Evolutionary conservation across 2,113 vertebrate genomes (phyloP).

Genomic region (Python bivittatus): DNA sequence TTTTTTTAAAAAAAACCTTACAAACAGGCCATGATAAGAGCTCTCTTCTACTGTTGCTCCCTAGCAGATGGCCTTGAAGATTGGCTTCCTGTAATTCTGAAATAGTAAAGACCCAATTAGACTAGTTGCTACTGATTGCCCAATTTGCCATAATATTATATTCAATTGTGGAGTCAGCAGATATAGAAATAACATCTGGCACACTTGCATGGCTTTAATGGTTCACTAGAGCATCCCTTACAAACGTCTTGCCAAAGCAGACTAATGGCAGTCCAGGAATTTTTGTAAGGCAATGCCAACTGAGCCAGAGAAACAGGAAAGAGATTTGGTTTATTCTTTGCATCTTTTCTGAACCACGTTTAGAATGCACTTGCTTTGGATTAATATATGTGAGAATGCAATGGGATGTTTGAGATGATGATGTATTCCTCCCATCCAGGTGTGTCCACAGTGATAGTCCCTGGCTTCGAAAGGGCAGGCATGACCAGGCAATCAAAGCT

Average conservation of each 20-base stretch:
- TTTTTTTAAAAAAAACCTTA: neutral
- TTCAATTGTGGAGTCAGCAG: neutral
- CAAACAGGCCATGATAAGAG: neutral
- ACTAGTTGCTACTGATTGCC: neutral
- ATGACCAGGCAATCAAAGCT: neutral
- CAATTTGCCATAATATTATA: neutral
- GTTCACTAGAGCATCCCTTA: slow-evolving; percentile 30
- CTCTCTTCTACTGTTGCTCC: neutral
- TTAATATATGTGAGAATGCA: neutral
- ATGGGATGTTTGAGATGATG: neutral
- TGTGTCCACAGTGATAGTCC: neutral
- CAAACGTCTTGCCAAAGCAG: slow-evolving; percentile 23
- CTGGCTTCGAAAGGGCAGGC: neutral
- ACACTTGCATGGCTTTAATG: slow-evolving; percentile 18
- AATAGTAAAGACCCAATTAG: neutral
- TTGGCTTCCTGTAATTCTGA: neutral
- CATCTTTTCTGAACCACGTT: neutral
- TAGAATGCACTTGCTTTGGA: rapidly evolving
- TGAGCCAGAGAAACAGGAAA: slow-evolving; percentile 25
- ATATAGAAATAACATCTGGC: neutral
- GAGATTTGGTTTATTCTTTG: neutral
- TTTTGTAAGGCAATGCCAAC: slow-evolving; percentile 7
- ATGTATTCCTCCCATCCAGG: too few species aligned
- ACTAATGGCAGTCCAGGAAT: neutral
- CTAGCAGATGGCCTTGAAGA: neutral